Conservation (phyloP, 2,113 vertebrate species). For the Ptychochromis oligacanthus region DNA sequence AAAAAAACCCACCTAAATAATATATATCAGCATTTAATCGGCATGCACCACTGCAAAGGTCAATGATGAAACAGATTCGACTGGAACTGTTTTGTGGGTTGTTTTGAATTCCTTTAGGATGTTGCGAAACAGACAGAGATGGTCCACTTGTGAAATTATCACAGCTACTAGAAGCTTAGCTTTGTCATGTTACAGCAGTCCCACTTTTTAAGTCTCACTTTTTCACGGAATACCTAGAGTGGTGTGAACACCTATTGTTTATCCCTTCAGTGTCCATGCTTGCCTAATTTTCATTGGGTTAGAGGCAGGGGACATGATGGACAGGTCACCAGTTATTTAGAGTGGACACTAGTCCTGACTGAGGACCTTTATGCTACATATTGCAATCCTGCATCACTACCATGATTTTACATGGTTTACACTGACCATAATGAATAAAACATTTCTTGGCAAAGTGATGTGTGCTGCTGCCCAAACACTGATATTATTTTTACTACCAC, state of each 20-base stretch:
- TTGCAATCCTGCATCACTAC: too few species aligned
- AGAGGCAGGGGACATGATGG: too few species aligned
- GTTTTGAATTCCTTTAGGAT: background rate
- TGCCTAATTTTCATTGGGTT: too few species aligned
- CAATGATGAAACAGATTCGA: background rate
- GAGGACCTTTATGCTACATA: too few species aligned
- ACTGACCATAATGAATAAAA: too few species aligned
- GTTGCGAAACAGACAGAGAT: background rate
- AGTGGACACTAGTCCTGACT: too few species aligned
- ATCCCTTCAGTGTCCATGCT: background rate
- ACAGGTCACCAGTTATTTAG: too few species aligned
- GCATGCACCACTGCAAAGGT: background rate
- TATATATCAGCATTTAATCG: background rate
- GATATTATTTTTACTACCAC: too few species aligned
- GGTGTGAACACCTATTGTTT: background rate
- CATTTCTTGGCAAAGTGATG: too few species aligned
- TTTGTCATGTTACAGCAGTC: background rate
- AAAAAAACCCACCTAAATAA: too few species aligned
- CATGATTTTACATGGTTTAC: too few species aligned
- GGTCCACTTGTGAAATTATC: background rate
- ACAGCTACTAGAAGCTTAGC: background rate
- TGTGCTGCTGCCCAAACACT: too few species aligned
- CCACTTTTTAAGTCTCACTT: accelerated
- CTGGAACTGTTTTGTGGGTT: background rate
- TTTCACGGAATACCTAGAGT: background rate